Percentiles rank a stretch among this genome's conserved stretches.
These are phyloP conservation scores for Andricus quercusramuli DNA, from an alignment of 2,888 invertebrate genomes.

Conservation along the genomic window DNA sequence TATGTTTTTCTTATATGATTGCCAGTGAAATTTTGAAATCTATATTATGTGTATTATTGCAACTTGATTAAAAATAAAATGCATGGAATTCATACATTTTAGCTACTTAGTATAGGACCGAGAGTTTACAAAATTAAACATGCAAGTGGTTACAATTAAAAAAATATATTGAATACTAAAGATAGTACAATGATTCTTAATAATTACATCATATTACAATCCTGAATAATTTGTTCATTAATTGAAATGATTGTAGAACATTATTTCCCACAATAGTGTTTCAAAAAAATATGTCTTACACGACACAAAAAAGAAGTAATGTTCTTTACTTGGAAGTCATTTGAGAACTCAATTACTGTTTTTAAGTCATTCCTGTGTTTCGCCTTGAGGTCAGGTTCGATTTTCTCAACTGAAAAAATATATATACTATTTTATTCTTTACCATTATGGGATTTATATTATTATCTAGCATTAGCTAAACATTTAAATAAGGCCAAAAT, in stretches of 20 bases:
- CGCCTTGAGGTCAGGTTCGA: conserved; percentile 65
- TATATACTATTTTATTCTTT: background rate
- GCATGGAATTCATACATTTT: too few species aligned
- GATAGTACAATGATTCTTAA: background rate
- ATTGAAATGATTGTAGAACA: background rate
- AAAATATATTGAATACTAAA: conserved; percentile 37
- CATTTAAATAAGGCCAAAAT: conserved; percentile 28
- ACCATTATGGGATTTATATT: too few species aligned
- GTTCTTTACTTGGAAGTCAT: conserved; percentile 57
- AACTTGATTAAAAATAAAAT: too few species aligned
- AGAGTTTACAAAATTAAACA: background rate
- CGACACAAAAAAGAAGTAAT: conserved; percentile 65
- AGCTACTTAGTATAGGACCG: background rate
- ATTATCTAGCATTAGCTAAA: too few species aligned
- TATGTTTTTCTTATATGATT: too few species aligned
- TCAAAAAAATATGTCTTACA: conserved; percentile 65
- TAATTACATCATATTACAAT: background rate
- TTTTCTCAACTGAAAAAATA: conserved; percentile 66
- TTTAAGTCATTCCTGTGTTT: conserved; percentile 62
- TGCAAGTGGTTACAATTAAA: conserved; percentile 25
- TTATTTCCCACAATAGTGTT: conserved; percentile 57
- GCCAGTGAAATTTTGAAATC: too few species aligned
- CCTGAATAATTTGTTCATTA: background rate
- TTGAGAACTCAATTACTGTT: conserved; percentile 57
- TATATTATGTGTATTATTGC: too few species aligned